phyloP scores from a whole-genome alignment of 2,797 vertebrate genomes.

The Acridotheres tristis region DNA sequence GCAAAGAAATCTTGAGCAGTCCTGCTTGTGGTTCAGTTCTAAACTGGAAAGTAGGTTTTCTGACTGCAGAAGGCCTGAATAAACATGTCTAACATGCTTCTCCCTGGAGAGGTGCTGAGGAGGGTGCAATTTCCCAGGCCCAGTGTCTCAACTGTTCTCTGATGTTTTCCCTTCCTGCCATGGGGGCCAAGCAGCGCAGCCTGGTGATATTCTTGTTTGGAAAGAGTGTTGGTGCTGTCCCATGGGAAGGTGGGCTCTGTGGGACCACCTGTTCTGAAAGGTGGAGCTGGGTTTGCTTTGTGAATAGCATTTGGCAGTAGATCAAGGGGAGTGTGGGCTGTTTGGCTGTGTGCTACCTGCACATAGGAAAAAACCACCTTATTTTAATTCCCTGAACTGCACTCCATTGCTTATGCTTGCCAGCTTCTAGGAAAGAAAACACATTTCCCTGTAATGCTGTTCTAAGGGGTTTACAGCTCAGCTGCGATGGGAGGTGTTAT shows the following conservation, averaged over 20 bases:
- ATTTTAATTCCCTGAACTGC: neutral
- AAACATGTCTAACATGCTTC: neutral
- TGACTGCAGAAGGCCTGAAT: neutral
- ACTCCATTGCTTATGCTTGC: neutral
- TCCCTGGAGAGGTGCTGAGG: neutral
- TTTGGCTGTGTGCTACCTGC: neutral
- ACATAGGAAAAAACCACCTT: fast-evolving
- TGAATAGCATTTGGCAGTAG: neutral
- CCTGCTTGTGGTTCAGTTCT: neutral
- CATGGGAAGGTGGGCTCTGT: neutral
- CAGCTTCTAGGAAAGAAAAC: conserved; percentile 2
- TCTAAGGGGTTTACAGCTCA: neutral
- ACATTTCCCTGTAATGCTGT: neutral
- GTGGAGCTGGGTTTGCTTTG: neutral
- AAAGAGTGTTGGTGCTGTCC: neutral
- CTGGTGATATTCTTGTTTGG: neutral
- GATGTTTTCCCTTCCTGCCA: neutral
- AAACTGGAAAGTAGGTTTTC: neutral
- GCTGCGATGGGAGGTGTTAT: neutral
- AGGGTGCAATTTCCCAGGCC: neutral
- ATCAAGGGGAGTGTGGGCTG: neutral
- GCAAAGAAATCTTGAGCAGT: neutral
- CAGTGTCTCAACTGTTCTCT: fast-evolving
- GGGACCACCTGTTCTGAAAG: neutral
- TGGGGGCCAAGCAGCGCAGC: neutral